Conservation (phyloP, 2,888 invertebrate genomes). For the Dorcus parallelipipedus region DNA sequence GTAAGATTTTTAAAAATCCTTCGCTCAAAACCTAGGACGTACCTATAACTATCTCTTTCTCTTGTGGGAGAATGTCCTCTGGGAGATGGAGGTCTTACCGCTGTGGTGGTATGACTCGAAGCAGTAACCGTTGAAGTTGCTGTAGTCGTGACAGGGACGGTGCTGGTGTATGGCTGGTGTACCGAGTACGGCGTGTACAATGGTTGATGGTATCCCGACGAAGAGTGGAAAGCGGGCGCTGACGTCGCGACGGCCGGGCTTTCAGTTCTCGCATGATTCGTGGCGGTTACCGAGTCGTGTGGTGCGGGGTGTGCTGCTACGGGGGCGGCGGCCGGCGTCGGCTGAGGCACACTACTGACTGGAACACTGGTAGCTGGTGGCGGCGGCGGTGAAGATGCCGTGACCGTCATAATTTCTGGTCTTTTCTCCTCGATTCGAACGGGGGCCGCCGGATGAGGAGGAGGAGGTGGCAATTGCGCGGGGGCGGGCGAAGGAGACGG, state of each 20-base stretch:
- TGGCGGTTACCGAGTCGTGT: constrained; percentile 41
- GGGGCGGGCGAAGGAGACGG: constrained; percentile 70
- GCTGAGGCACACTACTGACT: constrained; percentile 46
- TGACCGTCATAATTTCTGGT: constrained; percentile 32
- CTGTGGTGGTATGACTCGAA: constrained; percentile 40
- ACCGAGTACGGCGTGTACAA: constrained; percentile 78
- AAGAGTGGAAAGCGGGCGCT: constrained; percentile 46
- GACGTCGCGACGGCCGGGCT: constrained; percentile 56
- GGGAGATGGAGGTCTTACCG: constrained; percentile 66
- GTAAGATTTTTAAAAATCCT: neutral
- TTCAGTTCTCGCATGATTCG: constrained; percentile 49
- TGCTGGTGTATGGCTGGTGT: constrained; percentile 62
- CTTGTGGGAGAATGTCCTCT: constrained; percentile 74
- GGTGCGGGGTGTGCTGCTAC: constrained; percentile 45
- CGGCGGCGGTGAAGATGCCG: constrained; percentile 30
- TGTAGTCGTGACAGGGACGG: constrained; percentile 33
- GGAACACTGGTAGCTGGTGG: constrained; percentile 15
- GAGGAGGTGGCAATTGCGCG: constrained; percentile 59
- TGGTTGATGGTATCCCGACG: constrained; percentile 53
- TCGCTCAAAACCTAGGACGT: constrained; percentile 22
- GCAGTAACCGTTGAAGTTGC: constrained; percentile 51
- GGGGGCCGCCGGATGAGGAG: constrained; percentile 23
- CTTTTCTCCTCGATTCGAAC: constrained; percentile 25
- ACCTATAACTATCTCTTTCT: constrained; percentile 86
- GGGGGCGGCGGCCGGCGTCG: constrained; percentile 56